Percentiles rank a stretch among this genome's conserved stretches.
These are phyloP conservation scores for Tragelaphus scriptus DNA, from an alignment of 2,113 vertebrate genomes.

Conservation along the genomic window DNA sequence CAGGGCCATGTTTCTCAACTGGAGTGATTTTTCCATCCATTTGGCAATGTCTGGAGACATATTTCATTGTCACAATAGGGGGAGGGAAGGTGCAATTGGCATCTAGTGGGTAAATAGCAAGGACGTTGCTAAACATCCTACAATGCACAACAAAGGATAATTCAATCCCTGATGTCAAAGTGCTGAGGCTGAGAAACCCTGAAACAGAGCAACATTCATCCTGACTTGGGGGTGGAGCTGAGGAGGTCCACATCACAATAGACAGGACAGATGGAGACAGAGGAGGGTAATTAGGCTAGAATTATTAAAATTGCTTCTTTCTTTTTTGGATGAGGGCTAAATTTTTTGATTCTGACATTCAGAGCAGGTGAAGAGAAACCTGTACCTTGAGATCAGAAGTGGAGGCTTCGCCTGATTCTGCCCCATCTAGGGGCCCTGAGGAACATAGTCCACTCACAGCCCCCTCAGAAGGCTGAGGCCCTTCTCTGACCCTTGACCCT, in stretches of 20 bases:
- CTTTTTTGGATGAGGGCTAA: neutral
- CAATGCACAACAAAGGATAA: neutral
- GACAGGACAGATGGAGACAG: neutral
- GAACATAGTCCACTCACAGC: neutral
- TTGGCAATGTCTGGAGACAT: neutral
- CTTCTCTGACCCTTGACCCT: neutral
- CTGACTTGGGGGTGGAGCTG: neutral
- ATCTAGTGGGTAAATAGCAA: neutral
- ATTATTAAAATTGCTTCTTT: neutral
- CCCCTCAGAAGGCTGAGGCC: neutral
- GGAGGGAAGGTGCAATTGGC: neutral
- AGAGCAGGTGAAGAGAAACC: neutral
- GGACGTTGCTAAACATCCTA: neutral
- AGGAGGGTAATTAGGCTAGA: neutral
- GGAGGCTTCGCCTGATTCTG: neutral
- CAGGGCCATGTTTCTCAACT: neutral
- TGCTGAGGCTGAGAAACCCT: neutral
- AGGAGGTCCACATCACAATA: neutral
- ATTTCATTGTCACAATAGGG: neutral
- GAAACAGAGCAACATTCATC: neutral
- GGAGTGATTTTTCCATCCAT: neutral
- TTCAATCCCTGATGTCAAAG: neutral
- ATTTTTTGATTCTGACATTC: slow-evolving; percentile 10
- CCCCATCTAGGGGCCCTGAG: neutral
- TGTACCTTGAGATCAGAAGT: neutral